phyloP scores from a whole-genome alignment of 2,113 vertebrate genomes.

The Phalacrocorax aristotelis region DNA sequence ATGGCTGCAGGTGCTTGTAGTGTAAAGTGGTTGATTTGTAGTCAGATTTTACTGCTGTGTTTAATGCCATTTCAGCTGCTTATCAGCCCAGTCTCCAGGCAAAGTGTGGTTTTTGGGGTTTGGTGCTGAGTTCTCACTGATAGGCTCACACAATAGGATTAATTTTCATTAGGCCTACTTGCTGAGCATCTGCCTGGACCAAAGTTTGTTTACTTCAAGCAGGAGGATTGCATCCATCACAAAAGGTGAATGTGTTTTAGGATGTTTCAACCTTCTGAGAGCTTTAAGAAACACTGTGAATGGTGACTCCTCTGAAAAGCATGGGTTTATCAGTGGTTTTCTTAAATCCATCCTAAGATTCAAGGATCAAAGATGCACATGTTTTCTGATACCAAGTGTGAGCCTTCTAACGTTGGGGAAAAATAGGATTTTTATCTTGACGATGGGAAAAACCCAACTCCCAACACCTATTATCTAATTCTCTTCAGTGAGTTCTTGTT shows the following conservation, averaged over 20 bases:
- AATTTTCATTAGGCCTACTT: neutral
- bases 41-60: neutral
- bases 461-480: neutral
- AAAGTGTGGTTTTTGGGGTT: neutral
- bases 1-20: neutral
- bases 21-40: neutral
- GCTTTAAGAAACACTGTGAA: neutral
- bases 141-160: neutral
- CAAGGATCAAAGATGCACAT: neutral
- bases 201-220: neutral
- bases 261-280: neutral
- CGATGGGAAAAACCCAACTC: neutral
- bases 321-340: neutral
- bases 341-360: neutral
- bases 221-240: neutral
- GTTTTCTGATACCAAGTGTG: neutral
- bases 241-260: neutral
- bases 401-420: neutral
- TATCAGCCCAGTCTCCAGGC: neutral
- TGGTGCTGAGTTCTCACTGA: neutral
- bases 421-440: neutral
- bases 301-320: neutral
- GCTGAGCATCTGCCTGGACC: neutral
- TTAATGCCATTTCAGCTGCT: neutral
- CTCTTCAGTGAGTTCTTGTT: conserved; percentile 15